Conservation (phyloP, 2,888 invertebrate genomes). For the Invenusta paracnida region DNA sequence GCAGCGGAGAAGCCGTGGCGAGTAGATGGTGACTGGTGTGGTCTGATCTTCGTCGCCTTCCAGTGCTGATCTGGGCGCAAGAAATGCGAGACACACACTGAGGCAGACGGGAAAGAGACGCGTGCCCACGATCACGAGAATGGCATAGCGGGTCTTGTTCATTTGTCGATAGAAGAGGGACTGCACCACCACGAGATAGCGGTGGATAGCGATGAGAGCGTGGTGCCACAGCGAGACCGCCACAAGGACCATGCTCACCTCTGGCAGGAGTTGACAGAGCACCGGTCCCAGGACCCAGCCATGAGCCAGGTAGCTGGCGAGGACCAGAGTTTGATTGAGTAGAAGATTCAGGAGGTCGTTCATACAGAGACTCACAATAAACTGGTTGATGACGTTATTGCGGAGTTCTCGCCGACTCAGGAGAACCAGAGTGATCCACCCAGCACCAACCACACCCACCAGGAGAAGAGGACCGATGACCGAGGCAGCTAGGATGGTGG, state of each 20-base stretch:
- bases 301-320: slow-evolving; percentile 53
- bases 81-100: slow-evolving; percentile 47
- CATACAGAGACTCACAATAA: slow-evolving; percentile 56
- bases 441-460: slow-evolving; percentile 32
- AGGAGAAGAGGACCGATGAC: slow-evolving; percentile 8
- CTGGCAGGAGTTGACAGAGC: slow-evolving; percentile 54
- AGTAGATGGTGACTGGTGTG: slow-evolving; percentile 51
- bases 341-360: slow-evolving; percentile 56
- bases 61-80: slow-evolving; percentile 4
- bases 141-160: slow-evolving; percentile 54
- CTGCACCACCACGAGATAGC: slow-evolving; percentile 56
- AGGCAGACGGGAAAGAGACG: slow-evolving; percentile 54
- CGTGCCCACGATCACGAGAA: slow-evolving; percentile 54
- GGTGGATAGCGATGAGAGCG: slow-evolving; percentile 56
- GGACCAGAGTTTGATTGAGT: slow-evolving; percentile 54
- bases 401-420: slow-evolving; percentile 5
- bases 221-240: slow-evolving; percentile 58
- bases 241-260: slow-evolving; percentile 55
- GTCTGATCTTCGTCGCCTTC: neutral
- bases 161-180: slow-evolving; percentile 56
- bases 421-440: slow-evolving; percentile 28
- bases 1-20: slow-evolving; percentile 54
- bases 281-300: slow-evolving; percentile 53
- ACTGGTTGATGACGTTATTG: slow-evolving; percentile 52
- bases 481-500: neutral